Base-by-base conservation (phyloP, 2,888 invertebrate genomes). In the Agrochola lychnidis region DNA sequence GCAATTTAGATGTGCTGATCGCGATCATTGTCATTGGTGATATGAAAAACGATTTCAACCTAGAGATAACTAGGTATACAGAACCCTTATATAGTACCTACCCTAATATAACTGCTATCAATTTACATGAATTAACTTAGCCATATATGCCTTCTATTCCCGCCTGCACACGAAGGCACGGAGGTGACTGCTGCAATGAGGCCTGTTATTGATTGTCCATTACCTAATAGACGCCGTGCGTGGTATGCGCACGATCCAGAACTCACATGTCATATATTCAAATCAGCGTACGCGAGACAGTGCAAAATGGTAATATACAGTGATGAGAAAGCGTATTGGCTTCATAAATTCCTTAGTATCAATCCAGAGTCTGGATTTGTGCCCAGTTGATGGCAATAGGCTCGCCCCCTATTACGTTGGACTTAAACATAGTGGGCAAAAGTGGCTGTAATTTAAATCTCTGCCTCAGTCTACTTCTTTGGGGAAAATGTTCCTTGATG, bases 151-250 rank as follows among this genome's bases (percentile, higher is more conserved):
- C 4, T 25, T 57, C 42, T 45, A 68, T 63, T 40, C 22, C 16
- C 25, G 48, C 36, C 51, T 40, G 56, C 42, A 40, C 57, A 25
- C 42, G 48, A 51, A 30, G 62, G 42, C 16, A 3, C 16, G 57
- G n/a, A 16, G 64, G 59, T 16, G 79, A 57, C 57, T 53, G 22
- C 12, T 63, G 70, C 70, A 76, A 56, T 30, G 36, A 67, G 66
- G 4, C 57, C 56, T 70, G 25, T 70, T 70, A 45, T 25, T 42
- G 70, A 67, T 25, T 51, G 10, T 25, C 59, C n/a, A 40, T 25
- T 70, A n/a, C n/a, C n/a, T n/a, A 77, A 70, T 57, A 70, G 40
- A 51, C 51, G 30, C 14, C 14, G 56, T 40, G 36, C 48, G 36
- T 57, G 56, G 22, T 42, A 1, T 9, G 19, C 42, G 22, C n/a